phyloP scores from a whole-genome alignment of 2,888 invertebrate species.

The Drepanosiphum platanoidis region DNA sequence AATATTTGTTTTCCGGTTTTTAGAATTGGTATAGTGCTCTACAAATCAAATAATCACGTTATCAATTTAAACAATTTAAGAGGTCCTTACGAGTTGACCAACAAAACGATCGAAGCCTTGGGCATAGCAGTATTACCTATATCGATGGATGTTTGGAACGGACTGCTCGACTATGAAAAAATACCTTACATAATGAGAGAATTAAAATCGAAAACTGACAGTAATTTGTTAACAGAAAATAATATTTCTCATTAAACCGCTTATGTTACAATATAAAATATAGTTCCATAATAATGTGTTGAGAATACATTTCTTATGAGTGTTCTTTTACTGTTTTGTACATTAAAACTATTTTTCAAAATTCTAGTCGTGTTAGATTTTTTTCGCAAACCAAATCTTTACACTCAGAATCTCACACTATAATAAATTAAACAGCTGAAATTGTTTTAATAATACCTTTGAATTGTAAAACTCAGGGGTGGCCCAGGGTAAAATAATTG shows the following conservation, averaged over 20 bases:
- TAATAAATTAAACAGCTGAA: too few relatives aligned
- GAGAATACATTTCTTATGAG: background rate
- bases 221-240: background rate
- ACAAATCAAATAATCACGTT: slow-evolving; percentile 47
- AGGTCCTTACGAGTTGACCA: slow-evolving; percentile 35
- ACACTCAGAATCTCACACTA: too few relatives aligned
- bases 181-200: slow-evolving; percentile 72
- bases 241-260: background rate
- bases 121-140: slow-evolving; percentile 72
- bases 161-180: slow-evolving; percentile 72
- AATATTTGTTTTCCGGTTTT: slow-evolving; percentile 31
- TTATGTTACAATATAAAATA: too few relatives aligned
- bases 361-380: too few relatives aligned
- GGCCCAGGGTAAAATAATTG: too few relatives aligned
- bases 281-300: slow-evolving; percentile 1
- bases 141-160: slow-evolving; percentile 70
- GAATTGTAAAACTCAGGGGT: too few relatives aligned
- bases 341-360: background rate
- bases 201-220: slow-evolving; percentile 18
- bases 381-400: too few relatives aligned
- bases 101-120: slow-evolving; percentile 69
- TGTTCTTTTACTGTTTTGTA: background rate
- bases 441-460: too few relatives aligned
- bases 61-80: slow-evolving; percentile 57
- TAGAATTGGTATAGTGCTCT: slow-evolving; percentile 49